These are phyloP conservation scores for Ailuropoda melanoleuca DNA, from an alignment of 2,113 vertebrate species.

Conservation along the genomic window DNA sequence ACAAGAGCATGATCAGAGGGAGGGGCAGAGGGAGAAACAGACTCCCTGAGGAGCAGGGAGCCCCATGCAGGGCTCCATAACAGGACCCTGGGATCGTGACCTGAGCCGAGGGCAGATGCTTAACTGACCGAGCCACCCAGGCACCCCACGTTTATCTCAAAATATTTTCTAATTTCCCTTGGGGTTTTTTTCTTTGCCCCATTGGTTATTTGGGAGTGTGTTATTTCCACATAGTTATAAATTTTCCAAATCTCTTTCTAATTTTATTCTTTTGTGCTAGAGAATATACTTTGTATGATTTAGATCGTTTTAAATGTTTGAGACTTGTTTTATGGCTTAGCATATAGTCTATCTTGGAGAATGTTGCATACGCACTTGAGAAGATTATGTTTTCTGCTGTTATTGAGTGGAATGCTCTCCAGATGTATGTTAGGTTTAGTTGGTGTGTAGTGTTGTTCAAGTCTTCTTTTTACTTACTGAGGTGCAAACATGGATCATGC, in stretches of 20 bases:
- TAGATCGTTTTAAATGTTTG: background rate
- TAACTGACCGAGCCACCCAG: no score
- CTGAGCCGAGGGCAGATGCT: no score
- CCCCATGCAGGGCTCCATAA: no score
- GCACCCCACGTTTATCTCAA: background rate
- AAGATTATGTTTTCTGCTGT: constrained; percentile 15
- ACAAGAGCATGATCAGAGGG: no score
- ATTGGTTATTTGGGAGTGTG: background rate
- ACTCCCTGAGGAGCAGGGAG: no score
- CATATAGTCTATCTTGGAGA: background rate
- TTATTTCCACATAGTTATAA: constrained; percentile 11
- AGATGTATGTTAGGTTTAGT: background rate
- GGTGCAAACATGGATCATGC: background rate
- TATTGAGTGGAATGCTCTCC: background rate
- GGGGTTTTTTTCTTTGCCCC: background rate
- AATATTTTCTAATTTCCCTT: constrained; percentile 21
- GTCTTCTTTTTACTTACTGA: constrained; percentile 8
- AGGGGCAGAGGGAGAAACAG: no score
- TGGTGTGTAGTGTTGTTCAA: background rate
- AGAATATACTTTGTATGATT: background rate
- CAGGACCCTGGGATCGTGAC: no score
- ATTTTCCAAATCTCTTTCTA: constrained; percentile 17
- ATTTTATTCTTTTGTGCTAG: background rate
- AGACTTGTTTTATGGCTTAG: background rate
- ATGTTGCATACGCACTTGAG: background rate